A percentile compares a stretch with the other conserved stretches of the same genome.
Conservation (phyloP, 2,797 vertebrate species). For the Dromococcyx pavoninus region DNA sequence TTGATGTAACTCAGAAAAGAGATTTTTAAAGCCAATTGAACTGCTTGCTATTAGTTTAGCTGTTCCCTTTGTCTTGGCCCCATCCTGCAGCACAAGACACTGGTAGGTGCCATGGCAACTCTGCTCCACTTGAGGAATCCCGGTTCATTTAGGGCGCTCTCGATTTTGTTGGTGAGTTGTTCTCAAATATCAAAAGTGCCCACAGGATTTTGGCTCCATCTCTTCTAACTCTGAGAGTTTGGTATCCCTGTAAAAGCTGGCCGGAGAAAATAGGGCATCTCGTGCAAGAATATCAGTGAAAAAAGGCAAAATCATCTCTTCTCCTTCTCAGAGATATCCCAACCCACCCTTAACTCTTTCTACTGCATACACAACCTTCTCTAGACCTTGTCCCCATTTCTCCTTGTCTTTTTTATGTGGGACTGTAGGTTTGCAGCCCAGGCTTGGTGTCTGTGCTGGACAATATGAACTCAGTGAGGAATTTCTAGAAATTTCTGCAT, state of each 20-base stretch:
- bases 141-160: conserved; percentile 6
- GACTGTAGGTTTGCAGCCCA: background rate
- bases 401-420: background rate
- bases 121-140: conserved; percentile 26
- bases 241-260: background rate
- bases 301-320: background rate
- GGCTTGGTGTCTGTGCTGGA: background rate
- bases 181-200: background rate
- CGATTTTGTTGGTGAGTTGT: background rate
- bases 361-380: background rate
- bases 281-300: background rate
- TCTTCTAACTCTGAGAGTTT: background rate
- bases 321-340: background rate
- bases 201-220: background rate
- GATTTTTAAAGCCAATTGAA: background rate
- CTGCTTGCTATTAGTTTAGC: background rate
- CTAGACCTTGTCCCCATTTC: background rate
- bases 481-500: background rate
- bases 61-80: conserved; percentile 3
- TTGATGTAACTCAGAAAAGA: background rate
- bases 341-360: background rate
- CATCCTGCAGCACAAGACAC: background rate
- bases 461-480: background rate
- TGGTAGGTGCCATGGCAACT: conserved; percentile 37
- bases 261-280: background rate